Base-by-base conservation (phyloP, 92 coral and sea anemone genomes). In the Muricea muricata region DNA sequence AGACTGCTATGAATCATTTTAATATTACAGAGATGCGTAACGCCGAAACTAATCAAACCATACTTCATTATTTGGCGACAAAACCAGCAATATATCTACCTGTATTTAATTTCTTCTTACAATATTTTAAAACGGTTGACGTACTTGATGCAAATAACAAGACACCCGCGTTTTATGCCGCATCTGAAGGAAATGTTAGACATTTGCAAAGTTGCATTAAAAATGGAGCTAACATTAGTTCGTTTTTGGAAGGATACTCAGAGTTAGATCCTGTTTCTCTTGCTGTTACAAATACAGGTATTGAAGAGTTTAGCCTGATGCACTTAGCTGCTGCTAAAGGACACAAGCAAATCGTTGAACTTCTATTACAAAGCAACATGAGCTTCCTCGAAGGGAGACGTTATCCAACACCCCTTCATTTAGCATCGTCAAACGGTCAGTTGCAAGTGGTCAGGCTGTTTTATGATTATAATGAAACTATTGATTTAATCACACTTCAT, bases 131-230 rank as follows among this genome's bases (percentile, higher is more conserved):
- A 55, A 45, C 79, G 7, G 86, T 83, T 13, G 58, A n/a, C n/a
- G n/a, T n/a, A n/a, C n/a, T n/a, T n/a, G n/a, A n/a, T n/a, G n/a
- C n/a, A n/a, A n/a, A n/a, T n/a, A n/a, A n/a, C n/a, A n/a, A n/a
- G n/a, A n/a, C n/a, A n/a, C n/a, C n/a, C n/a, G n/a, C n/a, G n/a
- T 76, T 90, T 65, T 47, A 86, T 17, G 93, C 97, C 10, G 94
- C 91, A 41, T 79, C 80, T 29, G 87, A 77, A 26, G 93, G 97
- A 18, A 79, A 61, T 34, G 76, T 93, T 2, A 84, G 79, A 45
- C 88, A 81, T 31, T 33, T 93, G 29, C 79, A 90, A 21, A 69
- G 83, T 0, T 75, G 91, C 46, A 86, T 89, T 14, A 67, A 34
- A 3, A 71, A 29, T 50, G 93, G 97, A 25, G 94, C 93, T 17